Conservation (phyloP, 2,888 invertebrate species). For the Sussaba pulchella region DNA sequence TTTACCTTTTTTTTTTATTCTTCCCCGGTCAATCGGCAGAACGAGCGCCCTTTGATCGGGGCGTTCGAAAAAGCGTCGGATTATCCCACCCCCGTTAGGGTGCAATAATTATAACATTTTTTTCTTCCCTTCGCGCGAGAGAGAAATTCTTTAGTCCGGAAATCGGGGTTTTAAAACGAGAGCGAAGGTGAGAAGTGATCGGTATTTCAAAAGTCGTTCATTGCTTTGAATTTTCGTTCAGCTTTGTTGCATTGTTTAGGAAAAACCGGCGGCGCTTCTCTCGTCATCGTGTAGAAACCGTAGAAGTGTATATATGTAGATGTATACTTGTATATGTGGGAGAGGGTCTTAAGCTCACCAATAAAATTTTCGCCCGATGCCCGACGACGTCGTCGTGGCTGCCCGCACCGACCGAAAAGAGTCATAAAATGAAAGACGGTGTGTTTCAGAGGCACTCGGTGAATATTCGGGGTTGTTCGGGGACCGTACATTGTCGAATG, state of each 20-base stretch:
- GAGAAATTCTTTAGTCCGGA: slow-evolving; percentile 13
- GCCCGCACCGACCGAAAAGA: slow-evolving; percentile 55
- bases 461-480: slow-evolving; percentile 30
- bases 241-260: slow-evolving; percentile 59
- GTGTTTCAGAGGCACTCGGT: slow-evolving; percentile 31
- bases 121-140: not conserved
- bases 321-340: no score
- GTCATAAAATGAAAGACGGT: slow-evolving; percentile 65
- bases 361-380: slow-evolving; percentile 68
- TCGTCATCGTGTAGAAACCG: slow-evolving; percentile 61
- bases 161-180: slow-evolving; percentile 43
- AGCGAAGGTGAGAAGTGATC: slow-evolving; percentile 13
- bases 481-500: slow-evolving; percentile 42
- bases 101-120: slow-evolving; percentile 43
- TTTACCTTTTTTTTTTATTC: not conserved
- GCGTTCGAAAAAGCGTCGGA: slow-evolving; percentile 20
- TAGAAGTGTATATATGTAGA: slow-evolving; percentile 4
- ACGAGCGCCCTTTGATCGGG: slow-evolving; percentile 21
- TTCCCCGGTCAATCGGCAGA: slow-evolving; percentile 20
- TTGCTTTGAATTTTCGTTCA: not conserved
- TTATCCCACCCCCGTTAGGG: not conserved
- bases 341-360: slow-evolving; percentile 72
- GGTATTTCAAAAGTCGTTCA: slow-evolving; percentile 20
- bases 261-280: slow-evolving; percentile 64
- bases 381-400: slow-evolving; percentile 55